Percentiles rank a stretch among this genome's conserved stretches.
Conservation (phyloP, 2,888 invertebrate species). For the Chironomus riparius region DNA sequence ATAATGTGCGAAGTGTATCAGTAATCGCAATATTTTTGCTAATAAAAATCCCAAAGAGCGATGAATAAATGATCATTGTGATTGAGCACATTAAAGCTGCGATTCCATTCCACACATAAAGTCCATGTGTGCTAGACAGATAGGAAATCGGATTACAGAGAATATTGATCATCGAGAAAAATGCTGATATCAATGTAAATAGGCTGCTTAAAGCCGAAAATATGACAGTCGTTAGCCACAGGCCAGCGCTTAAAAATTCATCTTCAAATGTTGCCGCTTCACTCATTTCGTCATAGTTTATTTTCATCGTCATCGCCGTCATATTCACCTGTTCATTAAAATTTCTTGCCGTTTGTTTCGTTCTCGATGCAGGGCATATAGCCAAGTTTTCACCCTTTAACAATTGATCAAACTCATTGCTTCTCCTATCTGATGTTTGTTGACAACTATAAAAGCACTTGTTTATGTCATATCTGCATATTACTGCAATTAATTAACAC, state of each 20-base stretch:
- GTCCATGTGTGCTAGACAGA: slow-evolving; percentile 40
- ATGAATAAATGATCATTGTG: slow-evolving; percentile 41
- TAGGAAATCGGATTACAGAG: slow-evolving; percentile 45
- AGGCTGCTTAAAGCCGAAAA: slow-evolving; percentile 46
- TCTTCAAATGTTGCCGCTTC: neutral
- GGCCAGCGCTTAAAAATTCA: slow-evolving; percentile 37
- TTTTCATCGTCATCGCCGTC: neutral
- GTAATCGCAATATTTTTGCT: slow-evolving; percentile 39
- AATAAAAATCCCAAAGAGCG: slow-evolving; percentile 36
- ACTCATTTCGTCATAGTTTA: neutral
- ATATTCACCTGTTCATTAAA: slow-evolving; percentile 25
- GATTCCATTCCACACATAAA: slow-evolving; percentile 52
- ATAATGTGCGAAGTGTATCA: slow-evolving; percentile 37
- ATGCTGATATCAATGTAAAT: slow-evolving; percentile 43
- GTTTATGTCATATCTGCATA: slow-evolving; percentile 37
- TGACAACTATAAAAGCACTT: slow-evolving; percentile 42
- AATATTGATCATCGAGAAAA: slow-evolving; percentile 50
- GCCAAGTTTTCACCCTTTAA: slow-evolving; percentile 31
- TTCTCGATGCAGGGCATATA: slow-evolving; percentile 26
- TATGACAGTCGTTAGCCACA: slow-evolving; percentile 50
- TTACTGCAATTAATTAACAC: slow-evolving; percentile 35
- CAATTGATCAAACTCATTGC: slow-evolving; percentile 34
- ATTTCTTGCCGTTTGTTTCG: neutral
- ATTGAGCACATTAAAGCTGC: slow-evolving; percentile 38
- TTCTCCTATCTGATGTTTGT: slow-evolving; percentile 31